These are phyloP conservation scores for Eilema griseolum DNA, from an alignment of 2,888 invertebrate species.

Conservation along the genomic window DNA sequence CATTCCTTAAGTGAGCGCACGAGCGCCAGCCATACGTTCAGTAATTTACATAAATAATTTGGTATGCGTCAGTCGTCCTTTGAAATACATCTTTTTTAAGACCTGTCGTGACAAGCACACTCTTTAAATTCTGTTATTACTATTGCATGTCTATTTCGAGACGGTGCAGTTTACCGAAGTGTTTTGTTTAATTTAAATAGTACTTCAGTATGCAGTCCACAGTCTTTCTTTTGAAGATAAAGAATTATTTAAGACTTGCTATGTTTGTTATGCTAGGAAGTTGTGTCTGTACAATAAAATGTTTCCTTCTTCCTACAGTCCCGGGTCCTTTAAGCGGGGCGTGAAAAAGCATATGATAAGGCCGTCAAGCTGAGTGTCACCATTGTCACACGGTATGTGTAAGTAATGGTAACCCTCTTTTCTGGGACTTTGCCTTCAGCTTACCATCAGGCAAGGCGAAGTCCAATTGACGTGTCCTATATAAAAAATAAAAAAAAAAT, in stretches of 20 bases:
- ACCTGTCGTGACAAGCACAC: conserved; percentile 7
- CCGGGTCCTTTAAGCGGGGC: too few relatives aligned
- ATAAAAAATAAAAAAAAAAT: too few relatives aligned
- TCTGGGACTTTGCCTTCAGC: too few relatives aligned
- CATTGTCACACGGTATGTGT: too few relatives aligned
- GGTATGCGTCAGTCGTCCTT: not conserved
- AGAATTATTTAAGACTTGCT: not conserved
- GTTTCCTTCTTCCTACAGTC: too few relatives aligned
- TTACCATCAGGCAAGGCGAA: too few relatives aligned
- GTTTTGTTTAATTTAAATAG: not conserved
- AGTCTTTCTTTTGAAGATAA: not conserved
- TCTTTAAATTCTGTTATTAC: not conserved
- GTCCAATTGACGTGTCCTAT: too few relatives aligned
- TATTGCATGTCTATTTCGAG: not conserved
- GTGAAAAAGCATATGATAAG: too few relatives aligned
- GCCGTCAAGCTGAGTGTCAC: too few relatives aligned
- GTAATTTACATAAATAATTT: conserved; percentile 5
- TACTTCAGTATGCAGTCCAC: not conserved
- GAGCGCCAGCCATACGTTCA: conserved; percentile 1
- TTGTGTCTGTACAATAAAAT: too few relatives aligned
- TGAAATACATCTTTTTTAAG: not conserved
- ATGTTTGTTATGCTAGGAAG: not conserved
- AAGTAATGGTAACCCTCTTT: too few relatives aligned
- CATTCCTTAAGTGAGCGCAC: not conserved
- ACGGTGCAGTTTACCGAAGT: not conserved